Conservation (phyloP, 2,888 invertebrate genomes). For the Helobdella robusta region DNA sequence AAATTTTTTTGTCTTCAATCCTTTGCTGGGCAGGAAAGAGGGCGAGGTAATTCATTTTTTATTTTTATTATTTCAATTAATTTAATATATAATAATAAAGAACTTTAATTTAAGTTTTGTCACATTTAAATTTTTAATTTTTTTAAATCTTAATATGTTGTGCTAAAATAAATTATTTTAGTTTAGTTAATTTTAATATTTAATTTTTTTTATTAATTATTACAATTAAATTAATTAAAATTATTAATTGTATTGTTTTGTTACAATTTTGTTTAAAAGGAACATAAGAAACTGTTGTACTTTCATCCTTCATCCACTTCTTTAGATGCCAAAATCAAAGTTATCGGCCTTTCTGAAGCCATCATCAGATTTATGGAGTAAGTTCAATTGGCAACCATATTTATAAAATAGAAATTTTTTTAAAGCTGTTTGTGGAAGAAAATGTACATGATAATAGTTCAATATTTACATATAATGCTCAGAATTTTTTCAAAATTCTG, state of each 20-base stretch:
- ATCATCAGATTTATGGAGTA: constrained; percentile 88
- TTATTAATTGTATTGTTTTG: too few relatives aligned
- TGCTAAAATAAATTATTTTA: background rate
- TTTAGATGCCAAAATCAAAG: constrained; percentile 71
- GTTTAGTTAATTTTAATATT: too few relatives aligned
- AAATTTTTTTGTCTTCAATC: constrained; percentile 24
- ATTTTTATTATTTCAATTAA: background rate
- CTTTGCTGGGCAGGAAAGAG: constrained; percentile 17
- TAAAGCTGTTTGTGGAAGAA: too few relatives aligned
- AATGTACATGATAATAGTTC: too few relatives aligned
- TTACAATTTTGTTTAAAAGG: constrained; percentile 57
- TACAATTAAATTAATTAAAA: too few relatives aligned
- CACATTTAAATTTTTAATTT: background rate
- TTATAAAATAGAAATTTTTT: too few relatives aligned
- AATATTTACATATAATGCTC: background rate
- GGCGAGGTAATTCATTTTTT: constrained; percentile 12
- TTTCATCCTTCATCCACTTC: constrained; percentile 71
- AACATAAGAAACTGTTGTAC: constrained; percentile 76
- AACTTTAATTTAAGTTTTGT: background rate
- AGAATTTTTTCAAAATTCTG: background rate
- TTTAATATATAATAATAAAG: background rate
- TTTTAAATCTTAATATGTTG: background rate
- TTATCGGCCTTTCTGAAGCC: constrained; percentile 87
- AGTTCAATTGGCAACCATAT: too few relatives aligned
- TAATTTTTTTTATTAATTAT: too few relatives aligned